Evolutionary conservation across 2,888 invertebrate species (phyloP).

Genomic region (Ethmia dodecea): DNA sequence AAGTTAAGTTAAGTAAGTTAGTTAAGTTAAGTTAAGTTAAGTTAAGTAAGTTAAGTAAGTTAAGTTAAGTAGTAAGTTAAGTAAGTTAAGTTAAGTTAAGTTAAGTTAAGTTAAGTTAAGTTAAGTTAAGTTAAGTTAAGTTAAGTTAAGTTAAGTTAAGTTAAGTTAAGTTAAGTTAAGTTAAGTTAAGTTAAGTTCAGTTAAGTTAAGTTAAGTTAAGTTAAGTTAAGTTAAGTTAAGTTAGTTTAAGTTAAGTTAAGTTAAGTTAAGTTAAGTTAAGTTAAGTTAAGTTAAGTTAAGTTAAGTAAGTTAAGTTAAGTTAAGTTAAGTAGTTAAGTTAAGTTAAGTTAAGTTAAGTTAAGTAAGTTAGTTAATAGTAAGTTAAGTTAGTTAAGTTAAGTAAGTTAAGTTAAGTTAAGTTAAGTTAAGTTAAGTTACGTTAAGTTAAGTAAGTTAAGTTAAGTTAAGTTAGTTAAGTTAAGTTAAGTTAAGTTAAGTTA

Average conservation of each 20-base stretch:
- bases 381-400: too few relatives aligned
- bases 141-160: conserved; percentile 17
- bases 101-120: conserved; percentile 21
- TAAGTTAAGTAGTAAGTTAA: conserved; percentile 14
- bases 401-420: too few relatives aligned
- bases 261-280: conserved; percentile 26
- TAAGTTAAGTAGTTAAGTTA: too few relatives aligned
- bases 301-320: too few relatives aligned
- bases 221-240: conserved; percentile 17
- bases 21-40: conserved; percentile 18
- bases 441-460: too few relatives aligned
- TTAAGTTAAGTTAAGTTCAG: conserved; percentile 17
- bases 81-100: conserved; percentile 24
- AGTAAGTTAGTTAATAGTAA: too few relatives aligned
- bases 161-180: conserved; percentile 17
- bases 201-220: conserved; percentile 15
- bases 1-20: conserved; percentile 15
- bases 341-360: too few relatives aligned
- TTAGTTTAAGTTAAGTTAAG: conserved; percentile 19
- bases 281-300: conserved; percentile 25
- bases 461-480: too few relatives aligned
- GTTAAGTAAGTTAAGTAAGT: conserved; percentile 15
- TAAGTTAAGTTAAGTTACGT: too few relatives aligned
- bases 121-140: conserved; percentile 20
- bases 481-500: too few relatives aligned